Percentiles rank a stretch among this genome's conserved stretches.
Evolutionary conservation across 2,888 invertebrate genomes (phyloP).

Genomic region (Tiliacea aurago): DNA sequence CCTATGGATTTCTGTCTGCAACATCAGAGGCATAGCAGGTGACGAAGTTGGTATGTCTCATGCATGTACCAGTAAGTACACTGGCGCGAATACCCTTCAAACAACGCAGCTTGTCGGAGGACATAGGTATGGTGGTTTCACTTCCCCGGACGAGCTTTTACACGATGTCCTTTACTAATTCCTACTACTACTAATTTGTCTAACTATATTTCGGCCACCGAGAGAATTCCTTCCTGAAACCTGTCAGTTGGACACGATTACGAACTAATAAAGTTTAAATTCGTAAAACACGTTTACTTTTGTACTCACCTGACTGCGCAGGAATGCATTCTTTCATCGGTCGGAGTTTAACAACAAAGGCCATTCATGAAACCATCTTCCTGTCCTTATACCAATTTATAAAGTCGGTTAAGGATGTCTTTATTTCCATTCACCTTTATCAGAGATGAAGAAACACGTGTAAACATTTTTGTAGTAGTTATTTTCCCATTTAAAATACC

Average conservation of each 20-base stretch:
- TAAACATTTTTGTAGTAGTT: not conserved
- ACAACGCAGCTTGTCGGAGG: not conserved
- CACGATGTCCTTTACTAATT: not conserved
- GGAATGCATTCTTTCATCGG: no score
- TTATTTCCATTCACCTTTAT: not conserved
- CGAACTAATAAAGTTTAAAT: no score
- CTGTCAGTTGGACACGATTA: no score
- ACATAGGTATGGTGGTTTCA: not conserved
- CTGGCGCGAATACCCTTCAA: not conserved
- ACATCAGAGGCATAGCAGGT: not conserved
- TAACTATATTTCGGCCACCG: no score
- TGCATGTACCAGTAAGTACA: not conserved
- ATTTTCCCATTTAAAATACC: slow-evolving; percentile 10
- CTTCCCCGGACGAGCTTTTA: not conserved
- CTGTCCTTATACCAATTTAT: no score
- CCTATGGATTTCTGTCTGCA: not conserved
- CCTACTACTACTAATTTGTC: no score
- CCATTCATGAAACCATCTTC: no score
- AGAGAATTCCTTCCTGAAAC: no score
- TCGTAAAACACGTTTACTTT: no score
- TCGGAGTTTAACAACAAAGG: no score
- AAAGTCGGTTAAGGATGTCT: not conserved
- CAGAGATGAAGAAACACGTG: not conserved
- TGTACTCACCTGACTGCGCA: no score
- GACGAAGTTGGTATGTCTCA: not conserved